Evolutionary conservation across 2,797 vertebrate genomes (phyloP), one percentile per base, ranked within the genome.

Genomic region (Smutsia gigantea): DNA sequence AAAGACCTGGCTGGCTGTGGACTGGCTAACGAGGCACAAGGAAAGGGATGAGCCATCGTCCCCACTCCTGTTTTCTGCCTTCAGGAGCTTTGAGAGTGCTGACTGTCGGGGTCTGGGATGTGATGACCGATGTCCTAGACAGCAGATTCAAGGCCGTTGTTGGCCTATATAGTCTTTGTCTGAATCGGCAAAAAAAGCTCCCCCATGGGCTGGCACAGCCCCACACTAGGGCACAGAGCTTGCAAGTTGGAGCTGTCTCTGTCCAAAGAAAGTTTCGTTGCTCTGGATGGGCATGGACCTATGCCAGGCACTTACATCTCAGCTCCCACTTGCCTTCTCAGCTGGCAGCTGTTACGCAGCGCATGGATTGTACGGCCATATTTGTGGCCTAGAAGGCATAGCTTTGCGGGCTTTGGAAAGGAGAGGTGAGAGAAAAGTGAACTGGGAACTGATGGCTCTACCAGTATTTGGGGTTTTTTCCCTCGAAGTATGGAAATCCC

Each of bases 391-490:
- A 14, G 61, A 64, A 17, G 27, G 25, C 31, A 2, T 9, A 55
- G 37, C 15, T 23, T 37, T 46, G 55, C n/a, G 51, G 25, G 27
- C 53, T 55, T 86, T 31, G 27, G 74, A 89, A 74, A 87, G 71
- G 64, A 59, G 63, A 90, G 25, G 4, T 10, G 4, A 75, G 61
- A 93, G 77, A 68, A 68, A 78, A 86, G 37, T 21, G n/a, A 72
- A 59, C 19, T 77, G 72, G 66, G 29, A 27, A 68, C 34, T 57
- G 39, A 23, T 59, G 57, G 39, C 42, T 29, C 46, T 63, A 17
- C 61, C 13, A 6, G 21, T 55, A 53, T 17, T 85, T 34, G 18
- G 18, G 29, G 46, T 71, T 18, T 10, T 77, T 88, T 87, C 75
- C 49, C 57, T 23, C 29, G 3, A 71, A 51, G 39, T 37, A 17